Base-by-base conservation (phyloP, 2,113 vertebrate species). In the Pteropus alecto region DNA sequence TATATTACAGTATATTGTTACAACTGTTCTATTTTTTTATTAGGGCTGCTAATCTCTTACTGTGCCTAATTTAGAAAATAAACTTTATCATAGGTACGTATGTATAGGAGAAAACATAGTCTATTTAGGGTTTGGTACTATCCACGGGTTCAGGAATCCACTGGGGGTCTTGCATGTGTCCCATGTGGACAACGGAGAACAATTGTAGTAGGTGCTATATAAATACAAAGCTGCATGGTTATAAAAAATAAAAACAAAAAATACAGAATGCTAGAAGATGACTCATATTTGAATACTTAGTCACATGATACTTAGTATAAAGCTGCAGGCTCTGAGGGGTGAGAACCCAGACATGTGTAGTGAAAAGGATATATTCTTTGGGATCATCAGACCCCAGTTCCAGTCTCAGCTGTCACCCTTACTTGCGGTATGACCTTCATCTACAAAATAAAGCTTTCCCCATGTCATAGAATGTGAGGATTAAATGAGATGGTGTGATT, bases 401-500 rank as follows among this genome's bases (percentile, higher is more conserved):
- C 6, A 65, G 12, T 35, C 48, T 63, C n/a, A 30, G 33, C 7
- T 35, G 26, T 46, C 7, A 46, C 10, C 1, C 35, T 51, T 10
- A 46, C 19, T 68, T 56, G 30, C 46, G 7, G 5, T 16, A 18
- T 19, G 43, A 65, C 70, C 30, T 65, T 71, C 73, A 38, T 41
- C 18, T 63, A 24, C 41, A 76, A 82, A 41, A n/a, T 28, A 22
- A 43, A 61, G 7, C 2, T 35, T 73, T 54, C 14, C 30, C 43
- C 35, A 43, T 63, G 16, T 58, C 63, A 21, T 4, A 61, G 3
- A 35, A 21, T 43, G 1, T 61, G 63, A 84, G 35, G 38, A 71
- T 91, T 78, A 96, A 96, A 68, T 86, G 70, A 70, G 48, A 79
- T 13, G 21, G 46, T 58, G 12, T 56, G 51, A 56, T 68, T 96